A percentile compares a stretch with the other conserved stretches of the same genome.
These are phyloP conservation scores for Cyphomyrus discorhynchus DNA, from an alignment of 2,113 vertebrate genomes.

Conservation along the genomic window DNA sequence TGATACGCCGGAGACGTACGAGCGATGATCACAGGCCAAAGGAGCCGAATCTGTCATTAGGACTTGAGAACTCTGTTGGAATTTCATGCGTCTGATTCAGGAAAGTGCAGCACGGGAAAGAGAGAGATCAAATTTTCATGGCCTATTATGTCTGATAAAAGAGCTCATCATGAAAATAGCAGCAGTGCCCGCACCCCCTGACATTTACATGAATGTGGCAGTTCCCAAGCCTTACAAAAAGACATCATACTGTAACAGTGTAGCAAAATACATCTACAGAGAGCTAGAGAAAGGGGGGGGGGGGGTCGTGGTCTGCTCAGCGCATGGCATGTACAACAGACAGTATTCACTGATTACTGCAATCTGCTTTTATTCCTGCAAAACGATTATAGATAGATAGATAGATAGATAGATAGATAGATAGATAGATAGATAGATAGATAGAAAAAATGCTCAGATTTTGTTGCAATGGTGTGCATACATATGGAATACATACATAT, in stretches of 20 bases:
- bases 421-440: background rate
- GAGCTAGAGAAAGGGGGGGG: background rate
- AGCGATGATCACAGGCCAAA: background rate
- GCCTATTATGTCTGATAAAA: constrained; percentile 33
- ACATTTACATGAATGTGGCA: constrained; percentile 29
- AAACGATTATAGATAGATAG: background rate
- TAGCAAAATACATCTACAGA: background rate
- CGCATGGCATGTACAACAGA: background rate
- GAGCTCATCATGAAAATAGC: constrained; percentile 19
- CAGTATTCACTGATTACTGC: background rate
- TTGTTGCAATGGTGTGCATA: too few species aligned
- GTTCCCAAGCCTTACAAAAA: constrained; percentile 36
- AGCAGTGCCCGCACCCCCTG: background rate
- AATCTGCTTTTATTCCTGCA: background rate
- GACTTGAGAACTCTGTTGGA: constrained; percentile 22
- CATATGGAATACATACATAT: too few species aligned
- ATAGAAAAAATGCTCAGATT: too few species aligned
- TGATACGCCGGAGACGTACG: constrained; percentile 22
- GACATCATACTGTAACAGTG: constrained; percentile 6
- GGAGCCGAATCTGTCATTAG: background rate
- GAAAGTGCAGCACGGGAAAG: constrained; percentile 7
- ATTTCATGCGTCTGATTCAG: constrained; percentile 27
- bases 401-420: background rate
- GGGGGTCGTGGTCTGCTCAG: background rate
- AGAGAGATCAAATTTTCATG: constrained; percentile 36